Evolutionary conservation across 2,888 invertebrate genomes (phyloP), one percentile per base, ranked within the genome.

Genomic region (Nomada goodeniana): DNA sequence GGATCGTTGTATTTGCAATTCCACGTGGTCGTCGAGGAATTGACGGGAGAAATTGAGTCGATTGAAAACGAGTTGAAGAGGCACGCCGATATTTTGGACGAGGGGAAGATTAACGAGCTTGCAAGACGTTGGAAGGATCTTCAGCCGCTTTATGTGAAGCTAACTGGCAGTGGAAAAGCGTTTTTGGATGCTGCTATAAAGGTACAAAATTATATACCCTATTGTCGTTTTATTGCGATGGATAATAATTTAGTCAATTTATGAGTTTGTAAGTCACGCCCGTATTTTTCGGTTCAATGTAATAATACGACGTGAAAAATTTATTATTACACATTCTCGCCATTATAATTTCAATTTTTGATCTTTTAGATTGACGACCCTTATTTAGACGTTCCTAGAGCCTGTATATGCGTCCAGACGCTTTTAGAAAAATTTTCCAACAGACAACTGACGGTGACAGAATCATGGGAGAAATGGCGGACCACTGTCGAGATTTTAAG

Each of bases 391-490:
- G 94, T 95, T 83, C 95, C 96, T 90, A 95, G 96, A 91, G 96
- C 96, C 85, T 94, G 95, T 91, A 93, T 95, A 88, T 96, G 96
- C 94, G 96, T 97, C 87, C 95, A 96, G 93, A 95, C 96, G 78
- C 95, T 96, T 88, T 94, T 97, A 93, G 96, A 96, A 90, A 95
- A 95, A 87, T 95, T 97, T 90, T 95, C 95, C 86, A 95, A 95
- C 93, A 94, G 96, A 84, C 96, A 96, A 93, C 94, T 96, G 89
- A 94, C 95, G 89, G 95, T 97, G 86, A 96, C 96, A 84, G 95
- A 96, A 86, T 95, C 95, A 91, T 96, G 96, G 95, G 96, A 97
- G 92, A 95, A 95, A 91, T 96, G 96, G 96, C 96, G 96, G 90
- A 96, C 95, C 80, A 95, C 95, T 83, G 95, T 96, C 83, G 95